Base-by-base conservation (phyloP, 2,113 vertebrate genomes). In the Acinonyx jubatus region DNA sequence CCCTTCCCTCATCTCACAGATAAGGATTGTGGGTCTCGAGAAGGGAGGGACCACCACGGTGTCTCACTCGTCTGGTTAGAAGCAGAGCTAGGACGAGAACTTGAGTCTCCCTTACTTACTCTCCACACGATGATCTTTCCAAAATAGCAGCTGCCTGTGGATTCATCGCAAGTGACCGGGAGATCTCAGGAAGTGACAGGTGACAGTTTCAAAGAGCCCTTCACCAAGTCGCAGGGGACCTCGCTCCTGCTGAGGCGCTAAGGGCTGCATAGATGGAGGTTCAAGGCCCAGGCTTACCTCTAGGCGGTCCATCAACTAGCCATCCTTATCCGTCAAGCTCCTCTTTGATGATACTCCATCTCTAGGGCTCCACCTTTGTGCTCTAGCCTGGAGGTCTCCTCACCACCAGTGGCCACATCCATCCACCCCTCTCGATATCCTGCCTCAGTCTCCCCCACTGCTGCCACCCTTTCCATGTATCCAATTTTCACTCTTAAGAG, bases 91-190 rank as follows among this genome's bases (percentile, higher is more conserved):
- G 50, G 19, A 57, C 0, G n/a, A n/a, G 8, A 73, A 21, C 81
- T 2, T 16, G 16, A 11, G 52, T 73, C 33, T 74, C 45, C 81
- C 19, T 63, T 45, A 29, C 13, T 57, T 57, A 15, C 48, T 90
- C 63, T 82, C 45, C 36, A 3, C 2, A 13, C 2, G 3, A 7
- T 69, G 29, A 6, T 38, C 16, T 79, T 86, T 91, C 71, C 91
- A 88, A 86, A 94, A 65, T 0, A 50, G 50, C 57, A 69, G n/a
- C n/a, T 38, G 63, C 29, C 50, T 57, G 3, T 29, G 1, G 19
- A 12, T 27, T 38, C 6, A 18, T 16, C 1, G 0, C 29, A 21
- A 2, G 27, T n/a, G 11, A 52, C 18, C 3, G 0, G 65, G 27
- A 3, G 31, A 33, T 10, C 76, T 81, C 69, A 71, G 76, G 8